Conservation (phyloP, 2,113 vertebrate species). For the Podarcis muralis region DNA sequence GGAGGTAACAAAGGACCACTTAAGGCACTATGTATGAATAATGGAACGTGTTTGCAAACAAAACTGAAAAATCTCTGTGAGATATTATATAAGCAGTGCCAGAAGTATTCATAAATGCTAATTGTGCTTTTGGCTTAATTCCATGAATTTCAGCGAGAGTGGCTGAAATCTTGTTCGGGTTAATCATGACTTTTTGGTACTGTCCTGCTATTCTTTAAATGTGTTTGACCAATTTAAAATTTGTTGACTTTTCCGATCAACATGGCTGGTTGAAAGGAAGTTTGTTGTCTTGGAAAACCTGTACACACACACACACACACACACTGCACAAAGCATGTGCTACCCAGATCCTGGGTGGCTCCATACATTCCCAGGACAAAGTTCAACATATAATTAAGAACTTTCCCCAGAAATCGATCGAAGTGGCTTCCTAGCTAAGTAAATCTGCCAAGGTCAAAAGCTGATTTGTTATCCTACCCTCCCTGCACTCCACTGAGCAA, state of each 20-base stretch:
- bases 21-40: neutral
- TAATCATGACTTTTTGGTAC: neutral
- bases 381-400: slow-evolving; percentile 23
- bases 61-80: too few species aligned
- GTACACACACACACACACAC: neutral
- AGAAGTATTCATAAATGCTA: neutral
- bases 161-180: neutral
- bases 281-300: neutral
- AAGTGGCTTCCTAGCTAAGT: slow-evolving; percentile 27
- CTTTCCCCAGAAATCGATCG: slow-evolving; percentile 15
- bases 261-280: accelerated
- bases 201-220: neutral
- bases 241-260: neutral
- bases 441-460: slow-evolving; percentile 46
- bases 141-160: neutral
- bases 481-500: slow-evolving; percentile 43
- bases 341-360: neutral
- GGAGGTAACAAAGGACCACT: neutral
- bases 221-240: neutral
- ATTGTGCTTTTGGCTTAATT: neutral
- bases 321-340: accelerated
- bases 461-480: slow-evolving; percentile 44
- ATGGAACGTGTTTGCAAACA: neutral
- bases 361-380: neutral
- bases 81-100: neutral